Evolutionary conservation across 2,113 vertebrate genomes (phyloP).

Genomic region (Labrus mixtus): DNA sequence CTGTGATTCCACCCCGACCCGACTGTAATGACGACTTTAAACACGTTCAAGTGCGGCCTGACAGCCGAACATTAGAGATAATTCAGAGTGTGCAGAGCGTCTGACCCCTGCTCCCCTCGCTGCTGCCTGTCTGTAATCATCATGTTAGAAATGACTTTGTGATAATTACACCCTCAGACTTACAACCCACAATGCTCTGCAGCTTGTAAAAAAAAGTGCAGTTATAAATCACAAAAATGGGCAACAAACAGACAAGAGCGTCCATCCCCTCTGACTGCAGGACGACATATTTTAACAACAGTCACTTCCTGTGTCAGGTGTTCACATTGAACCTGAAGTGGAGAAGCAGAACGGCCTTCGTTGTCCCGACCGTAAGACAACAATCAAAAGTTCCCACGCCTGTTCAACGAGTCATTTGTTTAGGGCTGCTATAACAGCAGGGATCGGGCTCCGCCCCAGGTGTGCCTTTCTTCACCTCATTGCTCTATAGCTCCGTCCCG

Average conservation of each 20-base stretch:
- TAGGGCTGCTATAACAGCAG: too few species aligned
- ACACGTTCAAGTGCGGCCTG: slow-evolving; percentile 17
- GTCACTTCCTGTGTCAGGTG: background rate
- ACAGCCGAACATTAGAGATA: slow-evolving; percentile 9
- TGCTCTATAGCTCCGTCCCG: too few species aligned
- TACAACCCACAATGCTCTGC: background rate
- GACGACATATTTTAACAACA: background rate
- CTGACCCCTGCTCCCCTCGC: background rate
- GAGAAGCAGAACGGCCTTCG: too few species aligned
- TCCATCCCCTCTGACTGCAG: background rate
- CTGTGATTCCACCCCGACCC: slow-evolving; percentile 6
- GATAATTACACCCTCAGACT: background rate
- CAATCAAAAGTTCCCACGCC: too few species aligned
- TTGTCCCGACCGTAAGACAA: too few species aligned
- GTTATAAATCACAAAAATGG: background rate
- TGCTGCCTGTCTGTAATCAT: background rate
- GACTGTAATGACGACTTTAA: slow-evolving; percentile 16
- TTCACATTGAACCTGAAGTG: too few species aligned
- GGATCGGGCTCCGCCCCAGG: too few species aligned
- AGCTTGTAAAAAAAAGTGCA: background rate
- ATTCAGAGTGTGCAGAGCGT: slow-evolving; percentile 1
- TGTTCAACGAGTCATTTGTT: too few species aligned
- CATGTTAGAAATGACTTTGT: background rate
- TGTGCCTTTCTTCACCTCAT: too few species aligned
- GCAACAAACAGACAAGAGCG: background rate